phyloP scores from a whole-genome alignment of 1,140 invertebrate genomes.

The Samia ricini region DNA sequence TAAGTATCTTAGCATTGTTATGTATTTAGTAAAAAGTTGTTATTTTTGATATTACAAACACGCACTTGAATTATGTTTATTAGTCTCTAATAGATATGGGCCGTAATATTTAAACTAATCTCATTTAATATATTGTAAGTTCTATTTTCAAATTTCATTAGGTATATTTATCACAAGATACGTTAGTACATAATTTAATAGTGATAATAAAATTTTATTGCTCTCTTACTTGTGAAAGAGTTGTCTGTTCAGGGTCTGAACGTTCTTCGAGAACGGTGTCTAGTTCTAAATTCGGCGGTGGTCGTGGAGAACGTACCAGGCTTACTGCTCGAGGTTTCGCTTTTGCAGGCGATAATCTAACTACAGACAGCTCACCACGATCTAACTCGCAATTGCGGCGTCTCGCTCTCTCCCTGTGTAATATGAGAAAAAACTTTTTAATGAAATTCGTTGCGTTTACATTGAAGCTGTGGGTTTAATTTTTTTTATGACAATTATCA shows the following conservation, averaged over 20 bases:
- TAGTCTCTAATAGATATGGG: no score
- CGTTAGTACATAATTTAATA: background rate
- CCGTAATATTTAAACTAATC: no score
- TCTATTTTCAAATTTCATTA: no score
- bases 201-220: background rate
- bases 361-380: conserved; percentile 87
- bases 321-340: conserved; percentile 79
- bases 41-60: no score
- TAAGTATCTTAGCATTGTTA: no score
- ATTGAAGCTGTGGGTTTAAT: background rate
- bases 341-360: conserved; percentile 86
- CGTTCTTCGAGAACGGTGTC: conserved; percentile 90
- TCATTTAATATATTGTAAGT: no score
- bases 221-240: conserved; percentile 54
- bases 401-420: conserved; percentile 83
- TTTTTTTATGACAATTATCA: background rate
- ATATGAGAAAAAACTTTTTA: background rate
- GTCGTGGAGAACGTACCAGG: conserved; percentile 81
- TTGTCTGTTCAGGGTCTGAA: conserved; percentile 85
- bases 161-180: no score
- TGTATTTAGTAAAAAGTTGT: no score
- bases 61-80: no score
- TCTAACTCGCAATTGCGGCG: conserved; percentile 87
- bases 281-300: conserved; percentile 85
- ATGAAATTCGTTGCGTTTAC: background rate